phyloP scores from a whole-genome alignment of 2,888 invertebrate genomes.

The Mellilla xanthometata region DNA sequence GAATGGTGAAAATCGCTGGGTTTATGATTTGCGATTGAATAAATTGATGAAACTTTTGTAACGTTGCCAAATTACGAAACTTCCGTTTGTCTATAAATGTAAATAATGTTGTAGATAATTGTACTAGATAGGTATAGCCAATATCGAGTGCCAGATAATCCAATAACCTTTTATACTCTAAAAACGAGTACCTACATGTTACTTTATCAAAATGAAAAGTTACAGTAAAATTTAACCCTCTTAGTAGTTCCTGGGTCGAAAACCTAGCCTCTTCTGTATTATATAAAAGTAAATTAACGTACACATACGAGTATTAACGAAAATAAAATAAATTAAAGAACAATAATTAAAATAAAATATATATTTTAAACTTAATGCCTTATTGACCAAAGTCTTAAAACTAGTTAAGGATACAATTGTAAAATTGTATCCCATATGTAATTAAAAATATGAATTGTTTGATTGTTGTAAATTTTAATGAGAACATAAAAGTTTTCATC shows the following conservation, averaged over 20 bases:
- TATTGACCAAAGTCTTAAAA: conserved; percentile 83
- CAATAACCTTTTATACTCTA: conserved; percentile 61
- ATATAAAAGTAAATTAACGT: conserved; percentile 66
- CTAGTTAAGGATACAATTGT: conserved; percentile 75
- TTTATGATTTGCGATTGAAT: too few relatives aligned
- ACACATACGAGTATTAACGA: conserved; percentile 55
- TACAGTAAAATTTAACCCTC: not conserved
- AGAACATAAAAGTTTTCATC: conserved; percentile 62
- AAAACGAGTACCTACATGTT: conserved; percentile 29
- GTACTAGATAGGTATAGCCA: conserved; percentile 49
- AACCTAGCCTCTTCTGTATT: conserved; percentile 55
- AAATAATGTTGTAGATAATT: conserved; percentile 69
- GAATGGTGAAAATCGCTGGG: too few relatives aligned
- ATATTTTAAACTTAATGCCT: conserved; percentile 83
- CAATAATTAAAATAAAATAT: conserved; percentile 78
- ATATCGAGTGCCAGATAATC: conserved; percentile 60
- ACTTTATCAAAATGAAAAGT: conserved; percentile 17
- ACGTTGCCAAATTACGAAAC: conserved; percentile 62
- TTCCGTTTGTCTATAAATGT: conserved; percentile 54
- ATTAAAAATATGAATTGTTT: conserved; percentile 71
- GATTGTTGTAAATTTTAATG: conserved; percentile 78
- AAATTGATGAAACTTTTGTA: conserved; percentile 5
- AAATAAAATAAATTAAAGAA: conserved; percentile 69
- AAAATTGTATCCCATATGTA: conserved; percentile 63
- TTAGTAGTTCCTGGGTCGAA: conserved; percentile 10